A percentile compares a stretch with the other conserved stretches of the same genome.
phyloP scores from a whole-genome alignment of 2,113 vertebrate genomes.

The human region DNA sequence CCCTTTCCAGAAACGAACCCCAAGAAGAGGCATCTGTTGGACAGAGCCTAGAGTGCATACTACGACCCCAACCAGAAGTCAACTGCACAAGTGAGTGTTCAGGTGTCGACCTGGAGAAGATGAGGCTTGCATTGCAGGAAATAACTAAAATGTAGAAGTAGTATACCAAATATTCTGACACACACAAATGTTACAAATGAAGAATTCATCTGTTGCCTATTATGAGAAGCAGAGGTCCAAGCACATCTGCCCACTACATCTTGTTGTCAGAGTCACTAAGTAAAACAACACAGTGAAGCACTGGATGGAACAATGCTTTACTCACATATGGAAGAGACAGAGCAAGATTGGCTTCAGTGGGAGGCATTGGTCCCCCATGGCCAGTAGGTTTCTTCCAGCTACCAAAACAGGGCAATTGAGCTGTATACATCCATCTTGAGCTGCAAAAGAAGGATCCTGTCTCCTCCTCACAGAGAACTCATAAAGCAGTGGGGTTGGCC shows the following conservation, averaged over 20 bases:
- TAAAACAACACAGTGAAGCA: not conserved
- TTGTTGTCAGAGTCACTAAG: not conserved
- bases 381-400: too few species aligned
- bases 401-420: not conserved
- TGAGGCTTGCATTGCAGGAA: not conserved
- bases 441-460: not conserved
- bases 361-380: too few species aligned
- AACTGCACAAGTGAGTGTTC: not conserved
- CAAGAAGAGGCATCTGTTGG: not conserved
- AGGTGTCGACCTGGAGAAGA: not conserved
- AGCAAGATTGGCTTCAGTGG: not conserved
- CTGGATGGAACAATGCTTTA: not conserved
- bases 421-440: not conserved
- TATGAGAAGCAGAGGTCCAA: not conserved
- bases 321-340: not conserved
- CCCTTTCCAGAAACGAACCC: not conserved
- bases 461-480: not conserved
- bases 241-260: not conserved
- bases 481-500: not conserved
- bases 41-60: too few species aligned
- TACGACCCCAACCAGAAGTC: not conserved
- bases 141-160: not conserved
- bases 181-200: not conserved
- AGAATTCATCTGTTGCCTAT: not conserved
- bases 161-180: not conserved